Percentiles rank a stretch among this genome's conserved stretches.
These are phyloP conservation scores for Stomorhina lunata DNA, from an alignment of 2,888 invertebrate genomes.

Conservation along the genomic window DNA sequence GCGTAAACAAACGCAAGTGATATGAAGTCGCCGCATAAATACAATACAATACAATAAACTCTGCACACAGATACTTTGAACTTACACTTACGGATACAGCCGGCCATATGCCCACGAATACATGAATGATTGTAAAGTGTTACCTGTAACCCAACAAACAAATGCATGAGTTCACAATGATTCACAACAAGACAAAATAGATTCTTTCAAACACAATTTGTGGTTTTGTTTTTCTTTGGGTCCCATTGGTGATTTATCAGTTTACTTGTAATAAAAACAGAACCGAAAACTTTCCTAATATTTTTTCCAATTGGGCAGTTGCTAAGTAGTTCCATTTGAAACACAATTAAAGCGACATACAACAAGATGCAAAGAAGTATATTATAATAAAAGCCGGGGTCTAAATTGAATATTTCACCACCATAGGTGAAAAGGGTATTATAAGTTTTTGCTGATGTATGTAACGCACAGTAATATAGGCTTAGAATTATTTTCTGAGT, in stretches of 20 bases:
- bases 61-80: constrained; percentile 23
- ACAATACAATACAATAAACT: constrained; percentile 49
- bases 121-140: neutral
- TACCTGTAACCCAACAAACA: constrained; percentile 46
- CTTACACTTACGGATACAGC: constrained; percentile 2
- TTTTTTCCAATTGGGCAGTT: neutral
- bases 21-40: constrained; percentile 55
- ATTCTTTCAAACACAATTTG: neutral
- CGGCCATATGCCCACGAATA: too few relatives aligned
- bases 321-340: neutral
- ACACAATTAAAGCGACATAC: neutral
- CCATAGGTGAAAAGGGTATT: too few relatives aligned
- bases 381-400: too few relatives aligned
- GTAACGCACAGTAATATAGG: too few relatives aligned
- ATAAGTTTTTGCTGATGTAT: too few relatives aligned
- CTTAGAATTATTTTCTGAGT: too few relatives aligned
- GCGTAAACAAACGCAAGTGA: neutral
- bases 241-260: neutral
- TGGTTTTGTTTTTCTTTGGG: neutral
- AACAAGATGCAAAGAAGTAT: too few relatives aligned
- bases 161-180: neutral
- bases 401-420: too few relatives aligned
- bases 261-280: neutral
- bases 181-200: neutral
- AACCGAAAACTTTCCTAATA: neutral